Conservation (phyloP, 2,113 vertebrate genomes). For the Gallinago media region DNA sequence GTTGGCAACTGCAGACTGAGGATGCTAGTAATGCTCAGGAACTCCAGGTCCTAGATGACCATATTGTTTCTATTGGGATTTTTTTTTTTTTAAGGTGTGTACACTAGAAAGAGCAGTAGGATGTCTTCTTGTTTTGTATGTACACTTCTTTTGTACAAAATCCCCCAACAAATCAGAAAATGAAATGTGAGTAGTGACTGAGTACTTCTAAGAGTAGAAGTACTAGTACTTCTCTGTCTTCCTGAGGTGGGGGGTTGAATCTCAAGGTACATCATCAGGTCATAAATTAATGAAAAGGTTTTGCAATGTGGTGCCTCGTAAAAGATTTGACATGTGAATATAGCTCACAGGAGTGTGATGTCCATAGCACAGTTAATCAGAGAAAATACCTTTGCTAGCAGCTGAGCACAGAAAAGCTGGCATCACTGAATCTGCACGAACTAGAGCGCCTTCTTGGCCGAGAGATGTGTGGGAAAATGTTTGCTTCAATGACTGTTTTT, state of each 20-base stretch:
- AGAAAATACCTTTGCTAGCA: background rate
- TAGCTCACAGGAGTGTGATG: background rate
- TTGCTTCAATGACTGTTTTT: slow-evolving; percentile 47
- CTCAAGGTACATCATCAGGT: background rate
- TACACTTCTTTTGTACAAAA: background rate
- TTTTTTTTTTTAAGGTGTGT: background rate
- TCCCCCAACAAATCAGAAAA: background rate
- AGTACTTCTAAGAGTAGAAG: too few species aligned
- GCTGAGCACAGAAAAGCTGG: background rate
- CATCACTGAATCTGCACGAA: background rate
- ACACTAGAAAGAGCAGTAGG: background rate
- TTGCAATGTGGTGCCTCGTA: background rate
- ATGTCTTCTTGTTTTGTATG: background rate
- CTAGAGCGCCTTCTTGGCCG: background rate
- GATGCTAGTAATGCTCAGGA: background rate
- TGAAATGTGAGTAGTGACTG: background rate
- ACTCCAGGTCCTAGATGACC: background rate
- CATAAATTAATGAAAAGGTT: background rate
- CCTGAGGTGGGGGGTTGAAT: background rate
- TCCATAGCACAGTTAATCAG: background rate
- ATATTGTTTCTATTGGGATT: background rate
- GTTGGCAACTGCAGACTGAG: background rate
- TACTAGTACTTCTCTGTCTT: background rate
- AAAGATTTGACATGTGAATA: background rate
- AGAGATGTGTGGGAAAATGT: background rate